These are phyloP conservation scores for Lichenostomus cassidix DNA, from an alignment of 2,113 vertebrate genomes.

Conservation along the genomic window DNA sequence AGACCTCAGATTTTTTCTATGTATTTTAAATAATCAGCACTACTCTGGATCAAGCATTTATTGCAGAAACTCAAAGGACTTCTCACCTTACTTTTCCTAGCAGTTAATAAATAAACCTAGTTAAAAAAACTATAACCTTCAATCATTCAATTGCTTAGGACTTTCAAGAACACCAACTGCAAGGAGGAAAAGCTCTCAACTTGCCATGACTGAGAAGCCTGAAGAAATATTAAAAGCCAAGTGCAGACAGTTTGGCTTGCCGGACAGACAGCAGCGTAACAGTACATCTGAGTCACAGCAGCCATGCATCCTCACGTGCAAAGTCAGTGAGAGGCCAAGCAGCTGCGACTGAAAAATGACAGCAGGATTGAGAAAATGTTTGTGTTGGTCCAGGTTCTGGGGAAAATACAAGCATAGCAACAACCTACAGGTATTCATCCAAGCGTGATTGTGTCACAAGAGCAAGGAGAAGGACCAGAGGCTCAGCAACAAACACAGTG, in stretches of 20 bases:
- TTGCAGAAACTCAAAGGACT: not conserved
- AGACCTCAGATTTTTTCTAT: not conserved
- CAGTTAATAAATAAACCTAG: not conserved
- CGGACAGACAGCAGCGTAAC: not conserved
- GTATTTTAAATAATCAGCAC: slow-evolving; percentile 1
- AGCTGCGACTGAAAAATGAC: not conserved
- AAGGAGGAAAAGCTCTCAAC: not conserved
- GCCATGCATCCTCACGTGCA: not conserved
- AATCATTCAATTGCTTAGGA: not conserved
- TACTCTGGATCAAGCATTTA: not conserved
- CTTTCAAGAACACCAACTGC: not conserved
- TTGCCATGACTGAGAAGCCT: not conserved
- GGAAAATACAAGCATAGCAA: not conserved
- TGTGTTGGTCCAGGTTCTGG: not conserved
- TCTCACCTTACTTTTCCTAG: not conserved
- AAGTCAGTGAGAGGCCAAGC: not conserved
- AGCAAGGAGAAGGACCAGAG: not conserved
- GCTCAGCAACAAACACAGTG: rapidly evolving
- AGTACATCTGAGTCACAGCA: not conserved
- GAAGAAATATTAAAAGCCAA: not conserved
- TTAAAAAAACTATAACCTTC: not conserved
- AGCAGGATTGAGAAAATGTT: not conserved
- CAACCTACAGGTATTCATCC: not conserved
- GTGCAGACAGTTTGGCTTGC: not conserved
- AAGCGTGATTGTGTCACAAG: rapidly evolving